phyloP scores from a whole-genome alignment of 2,113 vertebrate genomes.

The Pavo muticus region DNA sequence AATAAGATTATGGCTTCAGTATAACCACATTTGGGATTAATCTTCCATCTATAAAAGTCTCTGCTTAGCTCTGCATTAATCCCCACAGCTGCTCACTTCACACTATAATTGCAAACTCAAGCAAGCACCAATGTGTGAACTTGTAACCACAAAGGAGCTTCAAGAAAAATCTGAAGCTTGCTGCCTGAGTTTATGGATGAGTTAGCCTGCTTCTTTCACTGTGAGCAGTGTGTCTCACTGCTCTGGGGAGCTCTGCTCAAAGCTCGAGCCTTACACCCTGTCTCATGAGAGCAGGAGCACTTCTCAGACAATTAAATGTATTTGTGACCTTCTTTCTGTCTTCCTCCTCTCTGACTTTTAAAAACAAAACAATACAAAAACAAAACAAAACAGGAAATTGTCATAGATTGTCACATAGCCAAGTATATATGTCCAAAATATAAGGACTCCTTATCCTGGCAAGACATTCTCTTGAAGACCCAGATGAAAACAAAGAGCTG shows the following conservation, averaged over 20 bases:
- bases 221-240: conserved; percentile 49
- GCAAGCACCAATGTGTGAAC: conserved; percentile 55
- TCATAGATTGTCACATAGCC: not conserved
- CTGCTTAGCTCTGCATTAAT: conserved; percentile 34
- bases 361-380: not conserved
- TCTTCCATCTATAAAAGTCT: not conserved
- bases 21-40: not conserved
- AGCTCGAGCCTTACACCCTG: not conserved
- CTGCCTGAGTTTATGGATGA: conserved; percentile 54
- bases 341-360: not conserved
- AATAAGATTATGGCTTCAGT: not conserved
- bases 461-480: not conserved
- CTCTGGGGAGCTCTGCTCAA: conserved; percentile 32
- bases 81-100: conserved; percentile 33
- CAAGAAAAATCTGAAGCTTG: not conserved
- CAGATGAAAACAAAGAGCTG: not conserved
- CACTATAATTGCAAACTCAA: not conserved
- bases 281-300: conserved; percentile 16
- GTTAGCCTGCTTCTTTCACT: not conserved
- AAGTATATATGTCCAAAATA: not conserved
- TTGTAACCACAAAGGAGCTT: not conserved
- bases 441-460: not conserved
- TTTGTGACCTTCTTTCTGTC: conserved; percentile 1
- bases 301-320: conserved; percentile 8
- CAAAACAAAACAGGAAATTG: not conserved